These are phyloP conservation scores for Phortica magna DNA, from an alignment of 2,888 invertebrate genomes.

Conservation along the genomic window DNA sequence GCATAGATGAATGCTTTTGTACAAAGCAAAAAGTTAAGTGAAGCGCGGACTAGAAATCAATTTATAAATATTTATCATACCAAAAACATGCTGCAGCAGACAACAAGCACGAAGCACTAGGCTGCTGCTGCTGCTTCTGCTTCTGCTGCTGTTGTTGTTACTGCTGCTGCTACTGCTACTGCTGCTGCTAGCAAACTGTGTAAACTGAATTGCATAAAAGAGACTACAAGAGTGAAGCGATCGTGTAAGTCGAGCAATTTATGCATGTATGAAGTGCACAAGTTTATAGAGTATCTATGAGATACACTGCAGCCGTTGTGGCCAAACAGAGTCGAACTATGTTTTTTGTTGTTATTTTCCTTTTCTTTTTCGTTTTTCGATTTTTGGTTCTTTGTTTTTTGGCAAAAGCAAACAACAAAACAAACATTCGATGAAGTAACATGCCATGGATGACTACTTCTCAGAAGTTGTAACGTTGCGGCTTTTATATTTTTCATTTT, in stretches of 20 bases:
- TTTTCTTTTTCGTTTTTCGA: neutral
- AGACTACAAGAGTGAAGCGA: neutral
- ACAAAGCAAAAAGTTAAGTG: constrained; percentile 13
- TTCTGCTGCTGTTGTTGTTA: neutral
- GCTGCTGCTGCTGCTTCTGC: neutral
- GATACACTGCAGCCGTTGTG: neutral
- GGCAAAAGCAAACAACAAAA: constrained; percentile 12
- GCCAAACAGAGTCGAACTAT: neutral
- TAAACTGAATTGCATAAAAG: neutral
- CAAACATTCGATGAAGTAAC: constrained; percentile 36
- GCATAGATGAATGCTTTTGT: neutral
- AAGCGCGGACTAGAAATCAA: constrained; percentile 45
- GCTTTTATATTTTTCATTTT: constrained; percentile 17
- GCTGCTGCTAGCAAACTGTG: neutral
- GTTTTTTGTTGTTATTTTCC: neutral
- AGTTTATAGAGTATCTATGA: constrained; percentile 18
- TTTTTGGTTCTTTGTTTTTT: neutral
- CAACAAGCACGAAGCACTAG: constrained; percentile 5
- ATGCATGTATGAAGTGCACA: constrained; percentile 18
- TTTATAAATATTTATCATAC: constrained; percentile 53
- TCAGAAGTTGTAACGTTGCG: constrained; percentile 28
- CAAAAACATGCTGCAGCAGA: constrained; percentile 19
- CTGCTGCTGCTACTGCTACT: neutral
- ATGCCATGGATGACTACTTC: constrained; percentile 26
- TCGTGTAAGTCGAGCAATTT: neutral